phyloP scores from a whole-genome alignment of 2,888 invertebrate genomes.

The Drosophila peninsularis region DNA sequence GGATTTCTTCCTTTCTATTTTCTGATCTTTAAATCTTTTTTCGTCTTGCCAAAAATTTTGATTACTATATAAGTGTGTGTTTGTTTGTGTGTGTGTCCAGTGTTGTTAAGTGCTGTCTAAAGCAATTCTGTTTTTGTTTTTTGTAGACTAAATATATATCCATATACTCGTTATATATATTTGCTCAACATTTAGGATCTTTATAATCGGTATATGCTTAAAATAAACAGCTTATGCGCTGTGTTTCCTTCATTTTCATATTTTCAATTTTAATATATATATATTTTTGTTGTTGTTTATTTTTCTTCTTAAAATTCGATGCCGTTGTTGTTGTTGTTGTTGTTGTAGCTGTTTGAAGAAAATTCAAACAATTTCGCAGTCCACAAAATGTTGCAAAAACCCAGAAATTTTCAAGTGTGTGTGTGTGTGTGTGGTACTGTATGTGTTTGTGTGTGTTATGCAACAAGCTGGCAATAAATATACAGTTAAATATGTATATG shows the following conservation, averaged over 20 bases:
- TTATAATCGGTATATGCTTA: constrained; percentile 34
- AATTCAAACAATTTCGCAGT: constrained; percentile 50
- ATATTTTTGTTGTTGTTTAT: constrained; percentile 2
- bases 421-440: constrained; percentile 15
- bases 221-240: constrained; percentile 44
- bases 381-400: constrained; percentile 59
- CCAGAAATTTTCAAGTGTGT: constrained; percentile 42
- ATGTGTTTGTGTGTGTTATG: not conserved
- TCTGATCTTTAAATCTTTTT: constrained; percentile 6
- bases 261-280: constrained; percentile 16
- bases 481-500: not conserved
- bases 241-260: constrained; percentile 21
- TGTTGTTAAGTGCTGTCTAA: constrained; percentile 29
- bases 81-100: constrained; percentile 22
- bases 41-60: constrained; percentile 36
- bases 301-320: constrained; percentile 42
- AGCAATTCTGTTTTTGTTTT: constrained; percentile 9
- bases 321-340: constrained; percentile 16
- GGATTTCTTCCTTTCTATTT: constrained; percentile 5
- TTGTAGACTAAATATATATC: constrained; percentile 36
- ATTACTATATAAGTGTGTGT: constrained; percentile 39
- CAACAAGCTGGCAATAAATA: constrained; percentile 21
- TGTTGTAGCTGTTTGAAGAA: constrained; percentile 44
- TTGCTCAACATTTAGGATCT: constrained; percentile 49
- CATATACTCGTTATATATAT: constrained; percentile 31